Evolutionary conservation across 2,797 vertebrate genomes (phyloP).

Genomic region (Syngnathus rostellatus): DNA sequence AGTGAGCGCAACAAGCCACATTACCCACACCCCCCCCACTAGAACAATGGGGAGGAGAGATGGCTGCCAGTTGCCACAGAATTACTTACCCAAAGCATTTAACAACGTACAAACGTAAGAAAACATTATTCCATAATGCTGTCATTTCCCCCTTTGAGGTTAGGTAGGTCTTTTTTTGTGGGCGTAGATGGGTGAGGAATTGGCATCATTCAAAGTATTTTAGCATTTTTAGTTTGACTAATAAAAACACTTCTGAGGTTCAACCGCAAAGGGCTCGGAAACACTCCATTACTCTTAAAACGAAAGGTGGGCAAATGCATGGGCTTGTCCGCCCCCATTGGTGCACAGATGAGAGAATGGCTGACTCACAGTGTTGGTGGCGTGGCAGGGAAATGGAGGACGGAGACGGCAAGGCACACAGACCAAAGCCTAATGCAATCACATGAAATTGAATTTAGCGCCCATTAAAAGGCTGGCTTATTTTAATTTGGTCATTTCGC

Average conservation of each 20-base stretch:
- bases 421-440: constrained; percentile 50
- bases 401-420: constrained; percentile 15
- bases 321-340: constrained; percentile 7
- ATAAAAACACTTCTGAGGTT: constrained; percentile 38
- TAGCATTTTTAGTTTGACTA: constrained; percentile 39
- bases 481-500: constrained; percentile 36
- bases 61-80: constrained; percentile 30
- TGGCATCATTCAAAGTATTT: constrained; percentile 47
- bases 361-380: constrained; percentile 58
- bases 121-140: constrained; percentile 29
- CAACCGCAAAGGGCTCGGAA: constrained; percentile 32
- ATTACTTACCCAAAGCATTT: constrained; percentile 32
- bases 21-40: constrained; percentile 35
- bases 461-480: constrained; percentile 30
- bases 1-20: constrained; percentile 43
- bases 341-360: constrained; percentile 51
- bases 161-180: constrained; percentile 18
- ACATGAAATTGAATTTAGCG: constrained; percentile 48
- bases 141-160: constrained; percentile 10
- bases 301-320: constrained; percentile 45
- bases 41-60: constrained; percentile 49
- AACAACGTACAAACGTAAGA: constrained; percentile 38
- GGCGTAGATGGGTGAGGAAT: constrained; percentile 39
- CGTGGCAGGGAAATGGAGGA: constrained; percentile 55
- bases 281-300: constrained; percentile 35